phyloP scores from a whole-genome alignment of 2,888 invertebrate genomes.

The Antitype chi region DNA sequence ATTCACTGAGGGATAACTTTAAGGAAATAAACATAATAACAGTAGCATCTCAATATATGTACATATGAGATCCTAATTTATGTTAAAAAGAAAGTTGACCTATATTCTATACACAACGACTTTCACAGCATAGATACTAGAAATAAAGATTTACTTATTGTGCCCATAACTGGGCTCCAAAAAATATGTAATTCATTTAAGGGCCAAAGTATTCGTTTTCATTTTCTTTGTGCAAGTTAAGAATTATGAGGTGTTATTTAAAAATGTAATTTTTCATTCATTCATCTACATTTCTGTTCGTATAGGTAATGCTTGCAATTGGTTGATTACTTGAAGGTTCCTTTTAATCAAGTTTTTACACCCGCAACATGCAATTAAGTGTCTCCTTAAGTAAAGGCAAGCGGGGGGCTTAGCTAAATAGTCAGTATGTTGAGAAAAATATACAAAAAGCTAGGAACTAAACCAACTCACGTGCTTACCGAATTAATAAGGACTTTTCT shows the following conservation, averaged over 20 bases:
- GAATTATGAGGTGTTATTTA: not conserved
- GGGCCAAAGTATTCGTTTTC: too few relatives aligned
- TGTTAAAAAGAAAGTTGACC: too few relatives aligned
- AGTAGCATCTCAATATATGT: too few relatives aligned
- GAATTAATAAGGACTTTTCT: constrained; percentile 61
- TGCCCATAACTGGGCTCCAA: too few relatives aligned
- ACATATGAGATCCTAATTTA: too few relatives aligned
- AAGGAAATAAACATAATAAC: too few relatives aligned
- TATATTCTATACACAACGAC: too few relatives aligned
- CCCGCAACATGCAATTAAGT: constrained; percentile 11
- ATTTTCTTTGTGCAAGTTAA: not conserved
- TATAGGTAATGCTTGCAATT: too few relatives aligned
- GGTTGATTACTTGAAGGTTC: not conserved
- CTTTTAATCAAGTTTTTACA: not conserved
- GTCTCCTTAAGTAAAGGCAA: constrained; percentile 24
- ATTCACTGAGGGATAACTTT: too few relatives aligned
- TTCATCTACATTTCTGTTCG: not conserved
- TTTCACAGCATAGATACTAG: too few relatives aligned
- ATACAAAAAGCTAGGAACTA: constrained; percentile 10
- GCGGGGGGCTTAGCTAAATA: constrained; percentile 7
- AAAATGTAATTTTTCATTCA: not conserved
- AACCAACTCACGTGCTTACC: constrained; percentile 52
- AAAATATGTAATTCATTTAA: too few relatives aligned
- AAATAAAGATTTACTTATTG: too few relatives aligned
- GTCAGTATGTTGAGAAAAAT: not conserved